Evolutionary conservation across 2,888 invertebrate species (phyloP), one percentile per base, ranked within the genome.

Genomic region (Lepetodrilus schrolli): DNA sequence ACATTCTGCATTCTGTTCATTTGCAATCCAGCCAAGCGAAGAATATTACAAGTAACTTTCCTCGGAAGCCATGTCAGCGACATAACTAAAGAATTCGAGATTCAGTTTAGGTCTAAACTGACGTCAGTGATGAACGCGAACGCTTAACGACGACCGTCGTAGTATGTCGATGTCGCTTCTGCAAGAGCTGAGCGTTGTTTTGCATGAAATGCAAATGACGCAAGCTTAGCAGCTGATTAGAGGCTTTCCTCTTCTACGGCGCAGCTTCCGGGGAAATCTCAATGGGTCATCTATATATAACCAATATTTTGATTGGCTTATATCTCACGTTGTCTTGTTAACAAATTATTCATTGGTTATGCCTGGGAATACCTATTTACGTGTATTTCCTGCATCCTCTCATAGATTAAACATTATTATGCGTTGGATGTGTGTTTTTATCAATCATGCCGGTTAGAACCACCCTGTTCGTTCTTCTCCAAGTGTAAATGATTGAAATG

Each of bases 351-450:
- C 30, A 58, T 58, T 58, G 58, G 58, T 2, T 30, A 13, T 10
- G 3, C 13, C 17, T n/a, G 58, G 30, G 58, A 30, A 58, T 30
- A n/a, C 17, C 58, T 34, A 17, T n/a, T 21, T 30, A 13, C 26
- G 26, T 30, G n/a, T 17, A 30, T 58, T 58, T 30, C 58, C 10
- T n/a, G 5, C 58, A 30, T 34, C 26, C 34, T 34, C 58, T 58
- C 58, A 58, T 58, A 58, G 58, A 58, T 58, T 58, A 58, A 30
- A 58, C 26, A 58, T 58, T 58, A 58, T 58, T 30, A 58, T 58
- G 58, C 58, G 17, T 8, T 30, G 17, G 58, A 58, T 17, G 17
- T 17, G 58, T 30, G 58, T 17, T 23, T 30, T 48, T 58, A 13
- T 43, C 43, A 13, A 43, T 17, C 43, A 43, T 43, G 43, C 43